Evolutionary conservation across 2,113 vertebrate species (phyloP).

Genomic region (Mionectes macconnelli): DNA sequence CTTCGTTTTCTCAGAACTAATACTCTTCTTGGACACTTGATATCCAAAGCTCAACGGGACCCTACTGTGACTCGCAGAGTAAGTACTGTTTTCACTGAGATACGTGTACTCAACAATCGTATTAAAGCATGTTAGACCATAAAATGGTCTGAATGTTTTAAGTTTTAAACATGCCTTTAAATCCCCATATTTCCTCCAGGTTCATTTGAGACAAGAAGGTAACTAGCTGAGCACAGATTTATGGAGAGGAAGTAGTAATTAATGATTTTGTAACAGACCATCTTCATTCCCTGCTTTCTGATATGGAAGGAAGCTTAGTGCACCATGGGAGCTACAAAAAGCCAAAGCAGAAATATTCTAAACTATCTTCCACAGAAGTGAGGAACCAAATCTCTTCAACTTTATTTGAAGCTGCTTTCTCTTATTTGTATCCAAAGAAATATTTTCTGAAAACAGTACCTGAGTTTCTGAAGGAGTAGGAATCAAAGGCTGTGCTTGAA

Average conservation of each 20-base stretch:
- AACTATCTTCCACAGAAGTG: neutral
- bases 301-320: neutral
- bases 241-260: neutral
- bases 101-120: neutral
- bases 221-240: neutral
- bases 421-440: neutral
- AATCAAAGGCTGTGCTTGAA: neutral
- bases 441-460: neutral
- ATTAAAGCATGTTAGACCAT: neutral
- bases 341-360: neutral
- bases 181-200: neutral
- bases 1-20: slow-evolving; percentile 87
- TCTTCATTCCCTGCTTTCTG: neutral
- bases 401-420: neutral
- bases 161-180: neutral
- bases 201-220: neutral
- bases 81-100: slow-evolving; percentile 16
- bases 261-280: neutral
- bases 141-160: neutral
- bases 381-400: neutral
- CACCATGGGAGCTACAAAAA: neutral
- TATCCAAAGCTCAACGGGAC: slow-evolving; percentile 88
- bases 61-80: slow-evolving; percentile 89
- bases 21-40: slow-evolving; percentile 90
- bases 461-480: neutral